Evolutionary conservation across 2,113 vertebrate genomes (phyloP), one percentile per base, ranked within the genome.

Genomic region (Prinia subflava): DNA sequence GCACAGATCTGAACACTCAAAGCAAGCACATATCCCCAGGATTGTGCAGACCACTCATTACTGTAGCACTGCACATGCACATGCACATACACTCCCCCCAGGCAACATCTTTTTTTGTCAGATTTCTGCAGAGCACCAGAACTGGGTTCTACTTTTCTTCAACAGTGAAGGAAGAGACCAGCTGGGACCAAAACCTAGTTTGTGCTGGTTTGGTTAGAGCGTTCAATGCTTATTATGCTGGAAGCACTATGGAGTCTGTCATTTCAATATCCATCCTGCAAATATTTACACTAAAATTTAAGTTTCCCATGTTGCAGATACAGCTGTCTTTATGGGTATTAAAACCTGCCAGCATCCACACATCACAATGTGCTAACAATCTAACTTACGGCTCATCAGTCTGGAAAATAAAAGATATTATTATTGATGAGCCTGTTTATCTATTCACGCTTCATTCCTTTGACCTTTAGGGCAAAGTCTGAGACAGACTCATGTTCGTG

Each of bases 371-470:
- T 81, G 19, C 27, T 94, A 91, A 87, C 60, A 83, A 81, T 78
- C 60, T 78, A 35, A 83, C 39, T 93, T 87, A 64, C 2, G 19
- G 69, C 68, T 93, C 87, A 93, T 88, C 91, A 92, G 76, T 24
- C 70, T 81, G 31, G 78, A 95, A 96, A 97, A 92, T 87, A 69
- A 92, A 92, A 94, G 6, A 75, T 81, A 60, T 75, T 74, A 81
- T 89, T 95, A 93, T 87, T 85, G 91, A 93, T 95, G 60, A 82
- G 30, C 6, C n/a, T 92, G 80, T 91, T 92, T 87, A 60, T 80
- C 94, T 93, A 89, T 83, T 87, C 83, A 92, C 2, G 4, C 92
- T 50, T 92, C 85, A 64, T 93, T 74, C 86, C 37, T 50, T 57
- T 88, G 93, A 94, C 77, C 87, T 89, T 90, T 90, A 94, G 49